These are phyloP conservation scores for Cacatua alba DNA, from an alignment of 2,113 vertebrate species.

Conservation along the genomic window DNA sequence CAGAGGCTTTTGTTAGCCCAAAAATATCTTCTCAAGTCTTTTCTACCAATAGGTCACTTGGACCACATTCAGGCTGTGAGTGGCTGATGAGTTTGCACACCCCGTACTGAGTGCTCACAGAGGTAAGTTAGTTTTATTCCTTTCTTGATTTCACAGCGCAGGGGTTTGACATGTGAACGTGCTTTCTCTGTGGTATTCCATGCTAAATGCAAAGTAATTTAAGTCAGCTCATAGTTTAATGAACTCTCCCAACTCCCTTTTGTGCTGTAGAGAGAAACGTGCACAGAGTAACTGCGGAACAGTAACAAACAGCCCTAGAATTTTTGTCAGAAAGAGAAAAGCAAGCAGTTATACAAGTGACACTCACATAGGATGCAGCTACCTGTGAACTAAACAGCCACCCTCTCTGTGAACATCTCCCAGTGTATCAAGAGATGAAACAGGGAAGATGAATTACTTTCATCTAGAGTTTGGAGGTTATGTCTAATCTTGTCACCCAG, in stretches of 20 bases:
- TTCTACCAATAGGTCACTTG: background rate
- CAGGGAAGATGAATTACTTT: background rate
- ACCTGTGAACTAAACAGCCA: accelerated
- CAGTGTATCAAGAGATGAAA: background rate
- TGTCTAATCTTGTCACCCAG: background rate
- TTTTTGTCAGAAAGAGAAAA: background rate
- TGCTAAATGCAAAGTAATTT: background rate
- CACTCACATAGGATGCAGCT: background rate
- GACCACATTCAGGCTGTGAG: background rate
- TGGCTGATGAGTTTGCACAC: background rate
- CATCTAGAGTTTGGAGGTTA: background rate
- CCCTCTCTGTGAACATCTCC: background rate
- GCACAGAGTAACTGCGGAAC: accelerated
- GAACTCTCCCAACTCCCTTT: background rate
- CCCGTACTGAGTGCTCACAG: background rate
- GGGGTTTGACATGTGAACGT: background rate
- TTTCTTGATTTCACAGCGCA: background rate
- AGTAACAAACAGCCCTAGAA: background rate
- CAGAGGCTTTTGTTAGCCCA: background rate
- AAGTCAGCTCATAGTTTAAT: background rate
- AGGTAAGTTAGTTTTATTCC: background rate
- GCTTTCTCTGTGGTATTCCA: background rate
- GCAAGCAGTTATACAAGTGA: background rate
- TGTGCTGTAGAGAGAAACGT: background rate
- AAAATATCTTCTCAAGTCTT: background rate